These are phyloP conservation scores for Eurystomus gularis DNA, from an alignment of 2,113 vertebrate species.

Conservation along the genomic window DNA sequence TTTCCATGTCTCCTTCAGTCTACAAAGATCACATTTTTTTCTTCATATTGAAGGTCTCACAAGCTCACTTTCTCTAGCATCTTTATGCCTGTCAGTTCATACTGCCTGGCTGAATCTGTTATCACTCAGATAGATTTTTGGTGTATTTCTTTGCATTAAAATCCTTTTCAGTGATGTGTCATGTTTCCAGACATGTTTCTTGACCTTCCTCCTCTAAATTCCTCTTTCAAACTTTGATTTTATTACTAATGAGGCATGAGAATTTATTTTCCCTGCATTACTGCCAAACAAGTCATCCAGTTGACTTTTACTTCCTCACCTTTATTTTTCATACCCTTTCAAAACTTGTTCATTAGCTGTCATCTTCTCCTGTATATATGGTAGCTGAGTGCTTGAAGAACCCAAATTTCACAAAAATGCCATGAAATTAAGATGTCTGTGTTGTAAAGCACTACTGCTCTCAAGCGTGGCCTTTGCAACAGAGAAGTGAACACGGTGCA, in stretches of 20 bases:
- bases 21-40: not conserved
- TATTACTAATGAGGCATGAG: not conserved
- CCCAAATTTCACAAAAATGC: not conserved
- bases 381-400: not conserved
- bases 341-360: not conserved
- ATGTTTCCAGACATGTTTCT: not conserved
- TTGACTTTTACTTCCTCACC: not conserved
- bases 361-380: not conserved
- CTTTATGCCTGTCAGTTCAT: not conserved
- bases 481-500: not conserved
- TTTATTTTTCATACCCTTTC: not conserved
- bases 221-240: not conserved
- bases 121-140: not conserved
- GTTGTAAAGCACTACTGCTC: not conserved
- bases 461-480: not conserved
- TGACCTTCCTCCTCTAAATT: not conserved
- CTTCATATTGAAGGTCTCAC: not conserved
- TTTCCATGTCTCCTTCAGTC: not conserved
- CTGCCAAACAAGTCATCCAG: rapidly evolving
- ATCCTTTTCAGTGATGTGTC: not conserved
- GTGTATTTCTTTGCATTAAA: not conserved
- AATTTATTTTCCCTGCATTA: not conserved
- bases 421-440: not conserved
- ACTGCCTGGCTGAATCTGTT: not conserved
- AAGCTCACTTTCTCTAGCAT: not conserved